Evolutionary conservation across 2,113 vertebrate species (phyloP), one percentile per base, ranked within the genome.

Genomic region (Lagopus muta): DNA sequence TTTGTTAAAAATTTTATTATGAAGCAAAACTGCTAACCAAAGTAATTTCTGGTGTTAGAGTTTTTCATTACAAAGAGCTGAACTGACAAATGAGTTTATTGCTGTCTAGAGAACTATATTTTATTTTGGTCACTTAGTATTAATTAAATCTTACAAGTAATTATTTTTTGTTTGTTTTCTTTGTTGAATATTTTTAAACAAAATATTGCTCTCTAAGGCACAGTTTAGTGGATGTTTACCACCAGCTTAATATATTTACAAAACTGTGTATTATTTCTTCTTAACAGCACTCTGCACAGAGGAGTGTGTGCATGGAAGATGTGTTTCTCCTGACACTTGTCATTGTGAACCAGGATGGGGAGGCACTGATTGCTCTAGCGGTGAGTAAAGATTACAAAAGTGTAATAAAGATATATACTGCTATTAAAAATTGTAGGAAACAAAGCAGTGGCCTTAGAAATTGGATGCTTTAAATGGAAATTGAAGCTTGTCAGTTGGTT

Each of bases 311-410:
- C 99, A 99, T 0, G 99, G 99, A 48, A 98, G 98, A 57, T 99
- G 99, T 8, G 98, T 99, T 76, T 99, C 99, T 89, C 99, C 99
- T 1, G 99, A 99, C 94, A 99, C 99, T 30, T 99, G 99, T 97
- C 99, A 99, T 92, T 99, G 99, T 48, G 99, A 99, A 93, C 99
- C 99, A 0, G 99, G 99, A 83, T 99, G 99, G 99, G 99, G 99
- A 90, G 99, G 99, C 24, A 98, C 98, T 13, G 99, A 99, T 95
- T 99, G 99, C 97, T 99, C 99, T n/a, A 99, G 99, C 88, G 99
- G 99, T 99, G 97, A 99, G 99, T 99, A 81, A 52, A 73, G 45
- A 79, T 61, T 28, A 11, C 17, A 38, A 40, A 89, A 65, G 48
- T 8, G 13, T 12, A 45, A 50, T 72, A 13, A 80, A 83, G 57